Conservation (phyloP, 92 coral and sea anemone genomes). For the Zoanthus solanderi region DNA sequence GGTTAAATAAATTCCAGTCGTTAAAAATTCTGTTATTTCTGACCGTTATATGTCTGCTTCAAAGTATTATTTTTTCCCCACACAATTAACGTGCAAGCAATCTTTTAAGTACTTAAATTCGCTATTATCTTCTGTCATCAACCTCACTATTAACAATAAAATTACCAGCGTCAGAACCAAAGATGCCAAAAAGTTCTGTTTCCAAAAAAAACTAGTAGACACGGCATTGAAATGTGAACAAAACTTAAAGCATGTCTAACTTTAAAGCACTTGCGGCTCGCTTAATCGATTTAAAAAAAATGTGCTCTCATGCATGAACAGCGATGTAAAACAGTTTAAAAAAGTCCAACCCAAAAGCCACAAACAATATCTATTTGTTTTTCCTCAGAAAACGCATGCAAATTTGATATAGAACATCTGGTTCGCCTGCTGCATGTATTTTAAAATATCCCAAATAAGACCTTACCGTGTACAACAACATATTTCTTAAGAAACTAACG, state of each 20-base stretch:
- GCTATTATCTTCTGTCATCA: background rate
- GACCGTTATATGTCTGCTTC: background rate
- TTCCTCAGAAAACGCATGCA: constrained; percentile 21
- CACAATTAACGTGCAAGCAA: background rate
- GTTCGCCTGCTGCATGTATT: background rate
- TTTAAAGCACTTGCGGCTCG: background rate
- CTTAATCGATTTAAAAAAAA: background rate
- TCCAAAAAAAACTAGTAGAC: background rate
- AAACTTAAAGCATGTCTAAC: background rate
- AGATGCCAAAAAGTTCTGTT: background rate
- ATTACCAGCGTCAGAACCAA: background rate
- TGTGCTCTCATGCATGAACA: background rate
- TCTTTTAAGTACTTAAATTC: background rate
- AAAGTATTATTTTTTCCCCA: background rate
- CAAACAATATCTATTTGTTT: constrained; percentile 38
- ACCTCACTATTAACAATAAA: background rate
- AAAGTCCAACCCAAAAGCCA: background rate
- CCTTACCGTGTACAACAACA: too few species aligned
- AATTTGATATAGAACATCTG: constrained; percentile 9
- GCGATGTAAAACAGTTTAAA: constrained; percentile 7
- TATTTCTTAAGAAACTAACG: background rate
- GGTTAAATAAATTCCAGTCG: background rate
- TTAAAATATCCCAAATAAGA: background rate
- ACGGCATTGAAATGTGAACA: background rate
- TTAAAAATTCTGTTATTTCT: background rate